A percentile compares a stretch with the other conserved stretches of the same genome.
Evolutionary conservation across 1,140 invertebrate species (phyloP).

Genomic region (Solenopsis fugax): DNA sequence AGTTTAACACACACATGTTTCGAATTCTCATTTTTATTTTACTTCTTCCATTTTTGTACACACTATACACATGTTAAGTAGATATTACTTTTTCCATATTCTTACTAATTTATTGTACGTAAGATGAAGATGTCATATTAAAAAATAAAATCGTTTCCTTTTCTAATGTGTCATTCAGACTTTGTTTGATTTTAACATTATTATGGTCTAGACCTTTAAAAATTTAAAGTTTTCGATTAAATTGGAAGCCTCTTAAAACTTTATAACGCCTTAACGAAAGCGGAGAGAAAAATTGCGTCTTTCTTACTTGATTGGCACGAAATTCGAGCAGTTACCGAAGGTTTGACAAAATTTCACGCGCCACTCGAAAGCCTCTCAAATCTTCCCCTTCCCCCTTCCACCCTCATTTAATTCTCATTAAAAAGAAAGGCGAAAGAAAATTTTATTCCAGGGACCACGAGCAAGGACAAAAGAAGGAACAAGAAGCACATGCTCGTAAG

Average conservation of each 20-base stretch:
- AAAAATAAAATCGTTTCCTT: background rate
- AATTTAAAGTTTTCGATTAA: constrained; percentile 28
- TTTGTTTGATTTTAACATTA: constrained; percentile 11
- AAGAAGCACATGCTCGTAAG: background rate
- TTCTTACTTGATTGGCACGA: constrained; percentile 9
- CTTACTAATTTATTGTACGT: background rate
- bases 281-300: constrained; percentile 18
- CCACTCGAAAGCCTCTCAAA: background rate
- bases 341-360: constrained; percentile 2
- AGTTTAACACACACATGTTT: background rate
- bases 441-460: background rate
- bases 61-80: background rate
- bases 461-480: background rate
- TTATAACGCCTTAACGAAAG: background rate
- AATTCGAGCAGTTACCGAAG: background rate
- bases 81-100: background rate
- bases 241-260: background rate
- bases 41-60: background rate
- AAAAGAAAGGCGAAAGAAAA: constrained; percentile 20
- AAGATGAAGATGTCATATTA: background rate
- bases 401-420: constrained; percentile 19
- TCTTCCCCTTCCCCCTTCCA: background rate
- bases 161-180: background rate
- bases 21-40: background rate
- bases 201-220: background rate